A percentile compares a stretch with the other conserved stretches of the same genome.
Conservation (phyloP, 1,140 invertebrate species). For the Lasaia peninsularis region DNA sequence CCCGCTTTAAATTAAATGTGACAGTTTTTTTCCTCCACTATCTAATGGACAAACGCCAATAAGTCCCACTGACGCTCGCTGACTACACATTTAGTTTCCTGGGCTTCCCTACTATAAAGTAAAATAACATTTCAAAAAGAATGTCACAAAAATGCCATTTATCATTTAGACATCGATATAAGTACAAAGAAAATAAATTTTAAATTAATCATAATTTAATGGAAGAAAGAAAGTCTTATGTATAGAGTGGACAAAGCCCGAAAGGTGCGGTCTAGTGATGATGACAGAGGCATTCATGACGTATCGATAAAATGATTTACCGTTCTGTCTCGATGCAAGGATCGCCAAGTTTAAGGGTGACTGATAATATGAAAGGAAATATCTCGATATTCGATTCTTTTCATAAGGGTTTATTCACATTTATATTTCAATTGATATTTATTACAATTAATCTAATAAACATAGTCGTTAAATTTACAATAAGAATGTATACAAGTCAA, state of each 20-base stretch:
- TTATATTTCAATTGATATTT: slow-evolving; percentile 64
- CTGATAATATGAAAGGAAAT: slow-evolving; percentile 61
- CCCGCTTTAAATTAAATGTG: too few relatives aligned
- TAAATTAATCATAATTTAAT: slow-evolving; percentile 42
- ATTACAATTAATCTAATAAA: slow-evolving; percentile 68
- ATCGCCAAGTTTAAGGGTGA: slow-evolving; percentile 61
- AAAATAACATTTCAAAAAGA: background rate
- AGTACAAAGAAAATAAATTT: slow-evolving; percentile 41
- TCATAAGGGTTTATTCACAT: slow-evolving; percentile 73
- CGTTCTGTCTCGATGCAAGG: slow-evolving; percentile 69
- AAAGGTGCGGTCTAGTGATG: slow-evolving; percentile 72
- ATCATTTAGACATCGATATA: slow-evolving; percentile 12
- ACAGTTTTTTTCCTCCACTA: too few relatives aligned
- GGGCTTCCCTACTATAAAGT: too few relatives aligned
- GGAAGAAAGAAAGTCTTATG: slow-evolving; percentile 52
- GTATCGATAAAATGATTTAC: slow-evolving; percentile 74
- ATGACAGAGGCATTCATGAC: slow-evolving; percentile 75
- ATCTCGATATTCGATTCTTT: slow-evolving; percentile 55
- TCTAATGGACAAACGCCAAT: too few relatives aligned
- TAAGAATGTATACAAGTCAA: slow-evolving; percentile 75
- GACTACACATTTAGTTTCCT: too few relatives aligned
- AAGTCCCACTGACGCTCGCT: too few relatives aligned
- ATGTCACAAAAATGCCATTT: too few relatives aligned
- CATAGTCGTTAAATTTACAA: slow-evolving; percentile 65
- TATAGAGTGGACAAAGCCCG: slow-evolving; percentile 67